Conservation (phyloP, 2,797 vertebrate genomes). For the Rhodeus uyekii region DNA sequence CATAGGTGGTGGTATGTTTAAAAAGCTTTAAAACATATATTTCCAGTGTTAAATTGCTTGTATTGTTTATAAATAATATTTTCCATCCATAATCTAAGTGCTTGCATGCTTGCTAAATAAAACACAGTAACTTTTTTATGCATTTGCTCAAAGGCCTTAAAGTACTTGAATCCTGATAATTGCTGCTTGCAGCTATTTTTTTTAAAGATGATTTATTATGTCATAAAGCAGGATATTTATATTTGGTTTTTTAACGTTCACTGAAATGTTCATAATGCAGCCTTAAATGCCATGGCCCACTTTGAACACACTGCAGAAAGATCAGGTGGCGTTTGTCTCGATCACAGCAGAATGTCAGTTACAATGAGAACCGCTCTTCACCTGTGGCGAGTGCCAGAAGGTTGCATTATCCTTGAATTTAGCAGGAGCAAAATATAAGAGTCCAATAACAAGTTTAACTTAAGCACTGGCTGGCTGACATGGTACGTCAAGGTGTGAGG, state of each 20-base stretch:
- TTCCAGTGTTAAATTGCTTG: too few relatives aligned
- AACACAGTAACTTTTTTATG: too few relatives aligned
- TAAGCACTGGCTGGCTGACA: conserved; percentile 19
- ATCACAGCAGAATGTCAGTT: too few relatives aligned
- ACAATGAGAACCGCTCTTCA: background rate
- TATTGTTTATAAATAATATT: too few relatives aligned
- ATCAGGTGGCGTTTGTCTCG: conserved; percentile 18
- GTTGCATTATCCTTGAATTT: background rate
- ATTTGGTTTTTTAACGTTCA: background rate
- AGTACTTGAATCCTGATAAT: too few relatives aligned
- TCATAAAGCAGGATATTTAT: background rate
- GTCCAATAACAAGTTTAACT: conserved; percentile 9
- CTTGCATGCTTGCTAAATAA: too few relatives aligned
- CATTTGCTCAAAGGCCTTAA: too few relatives aligned
- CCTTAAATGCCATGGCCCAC: background rate
- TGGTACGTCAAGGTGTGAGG: too few relatives aligned
- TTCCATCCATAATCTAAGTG: too few relatives aligned
- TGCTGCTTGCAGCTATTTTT: too few relatives aligned
- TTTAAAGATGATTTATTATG: background rate
- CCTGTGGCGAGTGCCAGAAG: background rate
- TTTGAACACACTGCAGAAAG: background rate
- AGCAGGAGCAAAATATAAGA: background rate
- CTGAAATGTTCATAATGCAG: background rate
- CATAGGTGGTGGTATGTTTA: too few relatives aligned
- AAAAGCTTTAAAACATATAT: too few relatives aligned